Percentiles rank a stretch among this genome's conserved stretches.
These are phyloP conservation scores for Furcula furcula DNA, from an alignment of 2,888 invertebrate genomes.

Conservation along the genomic window DNA sequence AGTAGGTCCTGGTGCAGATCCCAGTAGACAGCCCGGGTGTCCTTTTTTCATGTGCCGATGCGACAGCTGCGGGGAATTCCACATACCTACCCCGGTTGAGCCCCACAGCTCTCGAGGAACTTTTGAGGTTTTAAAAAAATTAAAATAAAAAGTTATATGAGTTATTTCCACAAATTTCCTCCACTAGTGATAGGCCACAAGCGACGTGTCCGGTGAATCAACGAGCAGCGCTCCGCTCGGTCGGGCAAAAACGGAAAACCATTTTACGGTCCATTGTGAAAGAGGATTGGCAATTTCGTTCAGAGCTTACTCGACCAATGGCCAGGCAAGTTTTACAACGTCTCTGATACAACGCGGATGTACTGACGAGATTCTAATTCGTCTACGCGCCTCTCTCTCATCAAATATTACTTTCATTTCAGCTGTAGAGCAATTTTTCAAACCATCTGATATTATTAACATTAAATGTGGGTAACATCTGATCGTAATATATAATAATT, in stretches of 20 bases:
- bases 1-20: too few species aligned
- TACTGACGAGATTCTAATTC: conserved; percentile 54
- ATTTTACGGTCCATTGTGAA: conserved; percentile 82
- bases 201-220: conserved; percentile 79
- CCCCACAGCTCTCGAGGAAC: too few species aligned
- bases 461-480: too few species aligned
- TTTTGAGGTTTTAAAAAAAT: conserved; percentile 28
- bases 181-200: conserved; percentile 68
- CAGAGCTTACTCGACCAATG: conserved; percentile 75
- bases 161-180: conserved; percentile 68
- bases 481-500: too few species aligned
- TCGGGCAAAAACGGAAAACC: conserved; percentile 80
- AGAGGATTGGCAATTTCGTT: conserved; percentile 81
- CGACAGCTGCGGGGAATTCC: too few species aligned
- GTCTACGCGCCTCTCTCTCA: too few species aligned
- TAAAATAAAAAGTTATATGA: conserved; percentile 43
- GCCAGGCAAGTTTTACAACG: conserved; percentile 73
- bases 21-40: too few species aligned
- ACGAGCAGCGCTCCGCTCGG: conserved; percentile 74
- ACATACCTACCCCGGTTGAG: too few species aligned
- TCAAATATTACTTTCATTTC: too few species aligned
- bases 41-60: too few species aligned
- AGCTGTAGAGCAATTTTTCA: too few species aligned
- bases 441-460: too few species aligned
- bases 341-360: conserved; percentile 69